These are phyloP conservation scores for Clarias batrachus DNA, from an alignment of 2,113 vertebrate species.

Conservation along the genomic window DNA sequence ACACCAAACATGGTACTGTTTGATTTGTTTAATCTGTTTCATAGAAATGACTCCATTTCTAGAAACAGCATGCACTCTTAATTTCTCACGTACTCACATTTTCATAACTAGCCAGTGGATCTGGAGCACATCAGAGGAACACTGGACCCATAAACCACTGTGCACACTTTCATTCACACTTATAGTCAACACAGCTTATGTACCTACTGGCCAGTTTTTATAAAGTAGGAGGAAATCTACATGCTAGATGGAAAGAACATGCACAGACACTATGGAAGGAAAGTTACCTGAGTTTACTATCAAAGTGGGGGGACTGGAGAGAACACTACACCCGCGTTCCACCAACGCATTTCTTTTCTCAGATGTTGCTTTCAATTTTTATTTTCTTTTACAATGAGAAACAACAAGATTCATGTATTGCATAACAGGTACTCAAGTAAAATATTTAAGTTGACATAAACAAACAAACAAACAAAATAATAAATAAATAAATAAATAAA, in stretches of 20 bases:
- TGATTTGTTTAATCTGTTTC: neutral
- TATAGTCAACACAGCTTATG: neutral
- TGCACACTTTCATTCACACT: neutral
- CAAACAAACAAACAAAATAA: too few species aligned
- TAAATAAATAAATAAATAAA: too few species aligned
- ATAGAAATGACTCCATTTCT: neutral
- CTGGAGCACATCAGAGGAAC: neutral
- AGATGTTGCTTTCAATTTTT: neutral
- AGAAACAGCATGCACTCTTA: neutral
- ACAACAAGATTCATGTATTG: too few species aligned
- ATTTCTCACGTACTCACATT: neutral
- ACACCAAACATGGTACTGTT: neutral
- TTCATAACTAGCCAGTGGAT: neutral
- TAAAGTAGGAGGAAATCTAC: neutral
- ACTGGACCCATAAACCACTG: neutral
- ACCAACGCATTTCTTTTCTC: neutral
- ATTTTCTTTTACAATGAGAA: neutral
- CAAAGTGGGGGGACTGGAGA: neutral
- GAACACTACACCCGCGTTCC: neutral
- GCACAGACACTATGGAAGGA: too few species aligned
- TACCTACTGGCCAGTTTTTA: neutral
- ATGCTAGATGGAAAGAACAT: neutral
- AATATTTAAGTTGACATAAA: too few species aligned
- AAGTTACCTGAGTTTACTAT: too few species aligned
- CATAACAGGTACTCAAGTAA: too few species aligned